Base-by-base conservation (phyloP, 2,888 invertebrate species). In the Eristalis tenax region DNA sequence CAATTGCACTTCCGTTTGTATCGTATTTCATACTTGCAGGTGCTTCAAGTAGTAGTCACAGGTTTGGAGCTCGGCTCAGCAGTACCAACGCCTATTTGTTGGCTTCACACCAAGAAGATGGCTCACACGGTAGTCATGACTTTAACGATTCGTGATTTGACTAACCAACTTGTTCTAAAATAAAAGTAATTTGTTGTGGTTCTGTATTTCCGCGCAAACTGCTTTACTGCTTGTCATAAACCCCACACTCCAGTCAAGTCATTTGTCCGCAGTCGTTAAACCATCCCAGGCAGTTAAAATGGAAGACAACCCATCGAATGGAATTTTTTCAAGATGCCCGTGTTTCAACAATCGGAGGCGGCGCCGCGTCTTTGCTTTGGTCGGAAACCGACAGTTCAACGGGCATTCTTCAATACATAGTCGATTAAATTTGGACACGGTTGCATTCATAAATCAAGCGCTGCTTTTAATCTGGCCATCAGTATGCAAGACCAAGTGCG, bases 391-490 rank as follows among this genome's bases (percentile, higher is more conserved):
- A 6, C 0, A 8, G 8, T 18, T 8, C 50, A 18, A 4, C 50
- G 50, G 4, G 18, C n/a, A 50, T 8, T 50, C 50, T 50, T 50
- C 50, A 50, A 18, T 50, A 8, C 32, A 6, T 1, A 18, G 50
- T 18, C 50, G 18, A 81, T 77, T 65, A 77, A 69, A 77, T 85
- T 81, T 69, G 59, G 59, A 56, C 82, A 78, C 82, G 65, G 59
- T 40, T 66, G 23, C 40, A 18, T 76, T 78, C 61, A 69, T 78
- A 82, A 78, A 73, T 74, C 80, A 80, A 43, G 43, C 18, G 15
- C 8, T 26, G 32, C 11, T n/a, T 28, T 22, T 64, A 38, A 22
- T 38, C 23, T 23, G 35, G 15, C 69, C 32, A 82, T 86, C 66
- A 79, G 70, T 78, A 86, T 86, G 82, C 86, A 83, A 75, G 63